Percentiles rank a stretch among this genome's conserved stretches.
Conservation (phyloP, 2,797 vertebrate species). For the Chromobotia macracanthus region DNA sequence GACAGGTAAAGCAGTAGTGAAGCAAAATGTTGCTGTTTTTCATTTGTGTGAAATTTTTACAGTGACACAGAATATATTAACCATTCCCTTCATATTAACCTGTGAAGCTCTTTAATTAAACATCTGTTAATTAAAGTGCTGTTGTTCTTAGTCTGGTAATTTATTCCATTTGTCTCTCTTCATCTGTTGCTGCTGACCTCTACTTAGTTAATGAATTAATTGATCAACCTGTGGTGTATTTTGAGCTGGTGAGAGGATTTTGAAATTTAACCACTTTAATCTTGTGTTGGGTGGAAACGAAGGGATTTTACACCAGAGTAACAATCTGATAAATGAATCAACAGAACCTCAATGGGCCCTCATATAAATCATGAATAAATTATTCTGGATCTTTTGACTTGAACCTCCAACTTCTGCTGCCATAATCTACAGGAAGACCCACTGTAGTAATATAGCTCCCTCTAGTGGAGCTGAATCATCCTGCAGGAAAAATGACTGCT, state of each 20-base stretch:
- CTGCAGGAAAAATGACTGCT: background rate
- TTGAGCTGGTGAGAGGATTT: slow-evolving; percentile 75
- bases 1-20: no score
- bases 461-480: background rate
- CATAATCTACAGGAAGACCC: background rate
- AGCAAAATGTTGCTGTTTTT: background rate
- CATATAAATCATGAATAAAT: no score
- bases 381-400: background rate
- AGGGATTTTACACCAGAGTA: slow-evolving; percentile 35
- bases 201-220: slow-evolving; percentile 85
- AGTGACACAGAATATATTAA: slow-evolving; percentile 66
- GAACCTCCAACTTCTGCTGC: no score
- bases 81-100: slow-evolving; percentile 73
- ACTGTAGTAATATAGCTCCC: background rate
- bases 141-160: slow-evolving; percentile 93
- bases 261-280: slow-evolving; percentile 75
- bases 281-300: slow-evolving; percentile 61
- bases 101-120: slow-evolving; percentile 81
- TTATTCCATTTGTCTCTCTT: slow-evolving; percentile 90
- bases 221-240: slow-evolving; percentile 73
- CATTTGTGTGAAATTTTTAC: slow-evolving; percentile 52
- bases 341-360: no score
- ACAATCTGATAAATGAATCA: background rate
- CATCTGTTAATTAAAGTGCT: slow-evolving; percentile 83
- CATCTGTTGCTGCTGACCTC: slow-evolving; percentile 76